Evolutionary conservation across 2,888 invertebrate species (phyloP).

Genomic region (Ecliptopera silaceata): DNA sequence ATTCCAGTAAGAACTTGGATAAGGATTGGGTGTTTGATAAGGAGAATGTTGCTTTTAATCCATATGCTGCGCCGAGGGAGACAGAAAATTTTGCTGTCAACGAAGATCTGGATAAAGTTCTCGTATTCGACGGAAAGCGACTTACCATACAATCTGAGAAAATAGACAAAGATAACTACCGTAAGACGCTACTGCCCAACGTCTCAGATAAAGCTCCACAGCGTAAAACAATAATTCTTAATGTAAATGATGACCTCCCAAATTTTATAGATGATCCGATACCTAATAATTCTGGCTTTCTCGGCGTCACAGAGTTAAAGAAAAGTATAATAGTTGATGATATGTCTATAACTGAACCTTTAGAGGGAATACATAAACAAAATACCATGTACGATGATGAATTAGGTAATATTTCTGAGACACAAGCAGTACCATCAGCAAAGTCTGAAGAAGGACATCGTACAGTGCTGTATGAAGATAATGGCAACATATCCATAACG

Average conservation of each 20-base stretch:
- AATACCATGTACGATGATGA: constrained; percentile 36
- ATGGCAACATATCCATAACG: constrained; percentile 36
- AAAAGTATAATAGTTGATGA: constrained; percentile 18
- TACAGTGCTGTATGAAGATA: constrained; percentile 33
- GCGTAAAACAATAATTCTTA: constrained; percentile 61
- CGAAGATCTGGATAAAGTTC: constrained; percentile 57
- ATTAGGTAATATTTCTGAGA: constrained; percentile 42
- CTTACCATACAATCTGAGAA: constrained; percentile 56
- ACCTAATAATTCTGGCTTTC: constrained; percentile 24
- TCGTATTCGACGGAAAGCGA: constrained; percentile 71
- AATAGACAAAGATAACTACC: constrained; percentile 37
- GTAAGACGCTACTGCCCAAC: constrained; percentile 40
- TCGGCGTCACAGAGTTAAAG: constrained; percentile 16
- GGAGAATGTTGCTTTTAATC: constrained; percentile 70
- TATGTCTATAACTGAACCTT: constrained; percentile 22
- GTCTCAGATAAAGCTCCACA: constrained; percentile 38
- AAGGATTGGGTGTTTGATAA: constrained; percentile 65
- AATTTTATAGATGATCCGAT: constrained; percentile 51
- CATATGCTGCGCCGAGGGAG: constrained; percentile 58
- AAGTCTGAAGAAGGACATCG: constrained; percentile 17
- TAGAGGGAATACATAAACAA: constrained; percentile 20
- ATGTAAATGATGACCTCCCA: constrained; percentile 64
- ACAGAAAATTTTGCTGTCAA: constrained; percentile 59
- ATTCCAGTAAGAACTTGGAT: constrained; percentile 40
- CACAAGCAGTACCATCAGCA: constrained; percentile 37